phyloP scores from a whole-genome alignment of 2,888 invertebrate species.

The Pristionchus mayeri region DNA sequence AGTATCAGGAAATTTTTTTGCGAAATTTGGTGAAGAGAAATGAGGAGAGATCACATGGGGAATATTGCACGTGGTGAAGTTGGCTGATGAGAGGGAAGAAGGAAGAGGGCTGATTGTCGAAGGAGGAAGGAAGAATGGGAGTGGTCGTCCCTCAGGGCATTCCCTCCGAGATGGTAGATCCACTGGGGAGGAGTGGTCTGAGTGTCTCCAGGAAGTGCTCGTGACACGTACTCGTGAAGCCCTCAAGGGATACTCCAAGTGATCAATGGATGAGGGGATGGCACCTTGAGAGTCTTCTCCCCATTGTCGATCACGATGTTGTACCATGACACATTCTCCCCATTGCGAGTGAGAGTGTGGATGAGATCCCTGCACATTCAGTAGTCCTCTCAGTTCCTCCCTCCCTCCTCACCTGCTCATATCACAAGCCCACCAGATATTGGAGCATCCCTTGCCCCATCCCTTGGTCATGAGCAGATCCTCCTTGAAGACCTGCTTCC shows the following conservation, averaged over 20 bases:
- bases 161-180: neutral
- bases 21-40: constrained; percentile 22
- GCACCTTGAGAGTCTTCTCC: constrained; percentile 39
- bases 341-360: constrained; percentile 5
- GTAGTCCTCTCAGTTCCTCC: too few relatives aligned
- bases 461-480: neutral
- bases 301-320: constrained; percentile 44
- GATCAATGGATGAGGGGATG: neutral
- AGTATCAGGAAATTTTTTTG: constrained; percentile 19
- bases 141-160: neutral
- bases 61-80: constrained; percentile 16
- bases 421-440: constrained; percentile 47
- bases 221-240: constrained; percentile 27
- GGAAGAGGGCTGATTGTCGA: neutral
- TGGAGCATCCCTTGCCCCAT: constrained; percentile 23
- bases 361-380: constrained; percentile 6
- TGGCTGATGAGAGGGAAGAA: neutral
- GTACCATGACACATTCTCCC: neutral
- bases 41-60: constrained; percentile 16
- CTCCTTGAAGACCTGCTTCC: constrained; percentile 18
- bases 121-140: neutral
- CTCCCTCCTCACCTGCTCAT: constrained; percentile 36
- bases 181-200: neutral
- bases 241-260: neutral
- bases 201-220: constrained; percentile 15